Evolutionary conservation across 2,113 vertebrate genomes (phyloP), one percentile per base, ranked within the genome.

Genomic region (Proterorhinus semilunaris): DNA sequence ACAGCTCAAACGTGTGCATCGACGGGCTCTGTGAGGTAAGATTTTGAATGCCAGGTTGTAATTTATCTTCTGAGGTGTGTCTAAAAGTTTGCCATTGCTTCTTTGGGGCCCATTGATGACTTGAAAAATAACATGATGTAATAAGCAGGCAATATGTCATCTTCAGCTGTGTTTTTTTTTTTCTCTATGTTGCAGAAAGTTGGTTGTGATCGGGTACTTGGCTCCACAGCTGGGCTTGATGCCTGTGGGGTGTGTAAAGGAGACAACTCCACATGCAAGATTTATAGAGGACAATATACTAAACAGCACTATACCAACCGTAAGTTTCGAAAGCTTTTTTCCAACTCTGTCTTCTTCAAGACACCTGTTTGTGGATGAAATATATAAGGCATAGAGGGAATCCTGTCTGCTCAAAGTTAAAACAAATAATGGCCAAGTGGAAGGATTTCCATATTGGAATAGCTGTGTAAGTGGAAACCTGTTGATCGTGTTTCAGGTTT

Each of bases 11-110:
- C 67, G 92, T 97, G 81, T 97, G 96, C 78, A 87, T 97, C 73
- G 94, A 96, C 58, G 95, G 96, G 66, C 81, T 92, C 59, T 97
- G 96, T 93, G 94, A 97, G 96, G 95, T 97, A 95, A 92, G 85
- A 36, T 17, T 65, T 8, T 10, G 42, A 65, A 27, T 46, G 57
- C 66, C 45, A 54, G 67, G 46, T 61, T 16, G 13, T 44, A 61
- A n/a, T 59, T 1, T 43, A 46, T 83, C 36, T 47, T 52, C 8
- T 10, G 8, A 59, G 8, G 52, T 16, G 71, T 68, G 67, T 80
- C 63, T 67, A 13, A 78, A 51, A 53, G 47, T 46, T 13, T 62
- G 58, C 63, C 69, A 16, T 76, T 69, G 48, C 71, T 27, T 70
- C 53, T 63, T 46, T 59, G 48, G 21, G 27, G 42, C 58, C 1